phyloP scores from a whole-genome alignment of 1,140 invertebrate species.

The Planococcus citri region DNA sequence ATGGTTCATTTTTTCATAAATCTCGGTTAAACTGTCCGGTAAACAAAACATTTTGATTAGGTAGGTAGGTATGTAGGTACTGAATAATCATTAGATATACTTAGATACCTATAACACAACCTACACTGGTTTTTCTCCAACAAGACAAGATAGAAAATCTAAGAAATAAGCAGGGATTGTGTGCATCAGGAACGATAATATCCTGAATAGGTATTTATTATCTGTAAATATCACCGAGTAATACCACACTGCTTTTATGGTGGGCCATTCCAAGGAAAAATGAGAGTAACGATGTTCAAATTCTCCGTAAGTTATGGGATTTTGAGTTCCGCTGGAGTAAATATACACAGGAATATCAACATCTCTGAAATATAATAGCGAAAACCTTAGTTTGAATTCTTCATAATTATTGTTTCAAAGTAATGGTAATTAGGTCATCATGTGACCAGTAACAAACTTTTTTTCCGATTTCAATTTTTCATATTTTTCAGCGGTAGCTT shows the following conservation, averaged over 20 bases:
- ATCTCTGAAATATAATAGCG: slow-evolving; percentile 45
- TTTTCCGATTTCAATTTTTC: slow-evolving; percentile 24
- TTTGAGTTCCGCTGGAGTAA: too few species aligned
- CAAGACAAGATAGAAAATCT: slow-evolving; percentile 31
- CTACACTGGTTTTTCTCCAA: slow-evolving; percentile 36
- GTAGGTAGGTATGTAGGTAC: slow-evolving; percentile 59
- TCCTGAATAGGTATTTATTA: slow-evolving; percentile 36
- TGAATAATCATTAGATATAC: slow-evolving; percentile 31
- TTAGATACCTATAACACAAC: slow-evolving; percentile 24
- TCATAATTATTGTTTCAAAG: neutral
- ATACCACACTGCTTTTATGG: slow-evolving; percentile 40
- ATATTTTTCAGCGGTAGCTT: slow-evolving; percentile 21
- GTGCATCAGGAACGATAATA: slow-evolving; percentile 37
- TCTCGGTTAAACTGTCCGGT: too few species aligned
- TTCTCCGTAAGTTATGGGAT: too few species aligned
- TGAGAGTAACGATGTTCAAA: slow-evolving; percentile 32
- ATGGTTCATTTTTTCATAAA: slow-evolving; percentile 59
- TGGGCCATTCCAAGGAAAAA: slow-evolving; percentile 31
- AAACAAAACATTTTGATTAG: too few species aligned
- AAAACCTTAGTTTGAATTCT: neutral
- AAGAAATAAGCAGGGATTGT: slow-evolving; percentile 34
- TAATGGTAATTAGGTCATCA: neutral
- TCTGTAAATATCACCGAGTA: slow-evolving; percentile 39
- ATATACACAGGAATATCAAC: too few species aligned
- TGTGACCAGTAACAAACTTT: neutral